A percentile compares a stretch with the other conserved stretches of the same genome.
These are phyloP conservation scores for Chymomyza procnemis DNA, from an alignment of 2,888 invertebrate species.

Conservation along the genomic window DNA sequence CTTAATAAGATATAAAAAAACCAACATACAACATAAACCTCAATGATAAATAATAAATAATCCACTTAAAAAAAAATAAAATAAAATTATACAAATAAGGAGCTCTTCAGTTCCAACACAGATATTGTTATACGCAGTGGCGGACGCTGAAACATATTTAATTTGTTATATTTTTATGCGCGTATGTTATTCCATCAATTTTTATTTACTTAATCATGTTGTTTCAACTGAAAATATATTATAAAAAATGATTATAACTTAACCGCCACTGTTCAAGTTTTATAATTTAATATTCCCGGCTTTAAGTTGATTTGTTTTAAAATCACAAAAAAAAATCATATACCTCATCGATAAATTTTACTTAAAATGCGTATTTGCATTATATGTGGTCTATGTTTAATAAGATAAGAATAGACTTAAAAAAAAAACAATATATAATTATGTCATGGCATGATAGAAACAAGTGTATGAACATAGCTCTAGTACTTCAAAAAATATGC, in stretches of 20 bases:
- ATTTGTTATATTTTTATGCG: too few species aligned
- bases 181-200: too few species aligned
- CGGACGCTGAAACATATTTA: too few species aligned
- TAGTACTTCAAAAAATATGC: background rate
- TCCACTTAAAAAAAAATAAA: background rate
- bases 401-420: background rate
- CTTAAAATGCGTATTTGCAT: background rate
- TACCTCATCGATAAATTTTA: background rate
- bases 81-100: background rate
- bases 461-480: background rate
- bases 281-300: background rate
- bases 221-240: too few species aligned
- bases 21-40: too few species aligned
- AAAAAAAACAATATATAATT: background rate
- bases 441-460: background rate
- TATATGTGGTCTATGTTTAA: background rate
- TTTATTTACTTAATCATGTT: too few species aligned
- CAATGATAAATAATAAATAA: too few species aligned
- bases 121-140: background rate
- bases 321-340: background rate
- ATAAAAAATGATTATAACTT: too few species aligned
- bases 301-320: background rate
- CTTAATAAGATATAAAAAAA: too few species aligned
- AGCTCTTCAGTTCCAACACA: background rate
- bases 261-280: background rate